Evolutionary conservation across 2,797 vertebrate species (phyloP), one percentile per base, ranked within the genome.

Genomic region (Lacerta bilineata): DNA sequence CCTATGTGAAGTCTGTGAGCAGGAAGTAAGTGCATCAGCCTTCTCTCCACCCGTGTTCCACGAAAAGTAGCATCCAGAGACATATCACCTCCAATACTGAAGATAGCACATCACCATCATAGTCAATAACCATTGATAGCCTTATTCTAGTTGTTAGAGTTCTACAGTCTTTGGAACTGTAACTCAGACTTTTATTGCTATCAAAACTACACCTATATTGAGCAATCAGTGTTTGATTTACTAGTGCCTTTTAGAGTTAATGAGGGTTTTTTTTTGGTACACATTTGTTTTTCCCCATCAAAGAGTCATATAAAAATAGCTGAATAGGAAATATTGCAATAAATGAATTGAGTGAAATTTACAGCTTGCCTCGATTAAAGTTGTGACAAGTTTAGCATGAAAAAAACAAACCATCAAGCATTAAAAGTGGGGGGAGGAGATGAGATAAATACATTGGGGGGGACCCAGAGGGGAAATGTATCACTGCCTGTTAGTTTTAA

Each of bases 191-290:
- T 80, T 85, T 94, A 93, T 93, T 90, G 68, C 9, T 94, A 91
- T 93, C 88, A 91, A 95, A 94, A 93, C 92, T 85, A 87, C 84
- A 94, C 74, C 93, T 79, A 72, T 89, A 91, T 93, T 93, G 94
- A 71, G 89, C 92, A 92, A 85, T 84, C 85, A 43, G 80, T 74
- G 2, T 50, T 88, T 95, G 90, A 83, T 78, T 83, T 88, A 90
- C 78, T 55, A 90, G 9, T 46, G 74, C 5, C 11, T 89, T 81
- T 94, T 89, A 43, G 23, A 92, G 78, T 5, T 87, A 91, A 89
- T 61, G 72, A 91, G 50, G 36, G 15, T 72, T 86, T 90, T 93
- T 92, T 55, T 55, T 55, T 15, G 13, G 71, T 85, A 66, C 41
- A 1, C 79, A 68, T 94, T 87, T 93, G 10, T 64, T 91, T 85